Evolutionary conservation across 2,888 invertebrate genomes (phyloP), one percentile per base, ranked within the genome.

Genomic region (Melanargia galathea): DNA sequence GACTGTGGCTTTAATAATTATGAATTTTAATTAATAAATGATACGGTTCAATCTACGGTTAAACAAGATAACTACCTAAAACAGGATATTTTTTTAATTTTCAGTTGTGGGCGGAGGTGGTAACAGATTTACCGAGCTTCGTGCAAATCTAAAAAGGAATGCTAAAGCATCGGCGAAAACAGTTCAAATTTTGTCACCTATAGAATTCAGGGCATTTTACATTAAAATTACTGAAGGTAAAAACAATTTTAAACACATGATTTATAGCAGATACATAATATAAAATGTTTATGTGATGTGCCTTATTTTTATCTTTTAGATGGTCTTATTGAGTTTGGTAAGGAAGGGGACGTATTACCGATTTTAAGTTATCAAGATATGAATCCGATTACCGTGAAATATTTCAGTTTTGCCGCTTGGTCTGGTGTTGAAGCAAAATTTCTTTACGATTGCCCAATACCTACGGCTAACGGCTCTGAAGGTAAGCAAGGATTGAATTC

Each of bases 341-440:
- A 87, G 68, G 94, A 94, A 76, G 94, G 94, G 0, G 92, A 93
- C 51, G 84, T 87, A 35, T 71, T 93, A 38, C 93, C 94, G 0
- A 80, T 95, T 45, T 75, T 95, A 10, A 87, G 87, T 10, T 95
- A 92, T 84, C 83, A 78, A 24, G 95, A 95, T 75, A 76, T 91
- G 0, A 82, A 90, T 45, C 93, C 94, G 0, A 76, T 95, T n/a
- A 86, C 89, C 0, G 86, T 95, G 16, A 92, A 91, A 69, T 94
- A 93, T 75, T 93, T 95, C 63, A 94, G 95, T 76, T 95, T 95
- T 69, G 93, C 94, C 13, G 92, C 94, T 0, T 95, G 95, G 93
- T 92, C 90, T 5, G 91, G 92, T 0, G 92, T 94, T 0, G 93
- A 93, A 71, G 94, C 94, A 0, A 94, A 94, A 74, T 95, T 95